Evolutionary conservation across 2,797 vertebrate genomes (phyloP).

Genomic region (Anguilla megastoma): DNA sequence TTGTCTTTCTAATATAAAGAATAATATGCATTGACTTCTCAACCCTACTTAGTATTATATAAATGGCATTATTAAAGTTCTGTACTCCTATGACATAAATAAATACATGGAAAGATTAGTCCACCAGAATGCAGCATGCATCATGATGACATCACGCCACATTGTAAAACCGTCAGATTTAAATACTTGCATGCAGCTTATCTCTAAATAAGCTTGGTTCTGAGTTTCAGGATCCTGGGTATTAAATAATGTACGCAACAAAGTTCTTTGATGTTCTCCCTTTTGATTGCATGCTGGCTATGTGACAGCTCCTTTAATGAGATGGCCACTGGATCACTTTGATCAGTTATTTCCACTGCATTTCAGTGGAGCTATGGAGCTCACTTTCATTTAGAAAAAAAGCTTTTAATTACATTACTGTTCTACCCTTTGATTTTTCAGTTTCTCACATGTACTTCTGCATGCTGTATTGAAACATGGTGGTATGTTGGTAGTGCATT

Average conservation of each 20-base stretch:
- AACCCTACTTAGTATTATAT: not conserved
- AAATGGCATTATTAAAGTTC: constrained; percentile 14
- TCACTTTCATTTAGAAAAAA: not conserved
- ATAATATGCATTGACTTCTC: not conserved
- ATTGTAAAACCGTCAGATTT: not conserved
- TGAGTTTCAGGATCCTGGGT: not conserved
- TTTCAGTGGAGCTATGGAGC: not conserved
- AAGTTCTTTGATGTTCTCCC: not conserved
- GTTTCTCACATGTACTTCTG: not conserved
- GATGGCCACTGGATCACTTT: not conserved
- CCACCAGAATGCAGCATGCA: not conserved
- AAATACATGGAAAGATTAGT: not conserved
- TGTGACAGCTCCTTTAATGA: not conserved
- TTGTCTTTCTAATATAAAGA: not conserved
- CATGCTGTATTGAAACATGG: not conserved
- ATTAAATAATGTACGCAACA: not conserved
- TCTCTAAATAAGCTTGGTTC: not conserved
- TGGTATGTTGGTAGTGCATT: not conserved
- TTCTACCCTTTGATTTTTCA: not conserved
- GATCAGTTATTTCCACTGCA: not conserved
- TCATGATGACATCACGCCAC: not conserved
- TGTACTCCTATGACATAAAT: not conserved
- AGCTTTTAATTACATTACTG: not conserved
- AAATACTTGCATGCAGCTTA: not conserved
- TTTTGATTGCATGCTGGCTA: not conserved